A percentile compares a stretch with the other conserved stretches of the same genome.
Conservation (phyloP, 2,797 vertebrate species). For the Acrossocheilus wenchowensis region DNA sequence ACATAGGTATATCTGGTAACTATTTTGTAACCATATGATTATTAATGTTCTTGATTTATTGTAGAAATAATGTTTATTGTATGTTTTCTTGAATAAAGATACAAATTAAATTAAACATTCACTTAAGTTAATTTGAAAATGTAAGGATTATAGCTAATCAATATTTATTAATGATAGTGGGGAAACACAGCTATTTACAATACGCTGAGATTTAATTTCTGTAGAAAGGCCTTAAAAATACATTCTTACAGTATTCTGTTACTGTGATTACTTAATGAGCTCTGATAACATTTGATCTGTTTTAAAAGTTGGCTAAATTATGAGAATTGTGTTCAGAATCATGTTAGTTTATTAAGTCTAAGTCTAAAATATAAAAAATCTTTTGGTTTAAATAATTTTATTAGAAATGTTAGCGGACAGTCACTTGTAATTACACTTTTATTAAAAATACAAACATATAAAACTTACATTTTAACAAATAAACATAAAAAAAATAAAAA, state of each 20-base stretch:
- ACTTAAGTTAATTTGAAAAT: not conserved
- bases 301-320: not conserved
- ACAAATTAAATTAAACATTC: not conserved
- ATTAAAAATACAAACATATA: not conserved
- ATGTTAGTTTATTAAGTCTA: not conserved
- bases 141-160: too few species aligned
- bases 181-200: too few species aligned
- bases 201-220: too few species aligned
- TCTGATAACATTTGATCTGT: not conserved
- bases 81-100: not conserved
- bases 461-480: not conserved
- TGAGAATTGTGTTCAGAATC: not conserved
- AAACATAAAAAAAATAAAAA: not conserved
- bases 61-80: not conserved
- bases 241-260: too few species aligned
- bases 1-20: not conserved
- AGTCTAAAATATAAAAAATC: not conserved
- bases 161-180: too few species aligned
- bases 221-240: too few species aligned
- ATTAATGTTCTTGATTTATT: not conserved
- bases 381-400: not conserved
- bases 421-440: too few species aligned
- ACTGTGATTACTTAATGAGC: not conserved
- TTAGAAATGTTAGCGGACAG: not conserved
- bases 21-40: not conserved